These are phyloP conservation scores for Boleophthalmus pectinirostris DNA, from an alignment of 2,113 vertebrate species.

Conservation along the genomic window DNA sequence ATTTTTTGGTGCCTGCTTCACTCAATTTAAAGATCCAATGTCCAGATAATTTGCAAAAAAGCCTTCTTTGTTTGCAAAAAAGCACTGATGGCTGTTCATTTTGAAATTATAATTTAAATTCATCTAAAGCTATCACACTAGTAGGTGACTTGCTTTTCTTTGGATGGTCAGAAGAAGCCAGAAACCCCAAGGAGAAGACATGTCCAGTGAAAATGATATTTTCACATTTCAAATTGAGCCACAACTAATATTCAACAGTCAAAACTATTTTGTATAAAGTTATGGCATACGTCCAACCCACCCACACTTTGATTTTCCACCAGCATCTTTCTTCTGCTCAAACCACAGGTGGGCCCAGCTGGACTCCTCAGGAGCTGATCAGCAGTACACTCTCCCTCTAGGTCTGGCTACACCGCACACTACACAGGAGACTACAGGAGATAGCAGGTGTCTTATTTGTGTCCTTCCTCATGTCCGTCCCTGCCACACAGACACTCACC, in stretches of 20 bases:
- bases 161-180: too few species aligned
- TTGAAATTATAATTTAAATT: too few species aligned
- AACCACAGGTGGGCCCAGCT: slow-evolving; percentile 8
- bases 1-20: background rate
- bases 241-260: background rate
- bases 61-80: background rate
- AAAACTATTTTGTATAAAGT: background rate
- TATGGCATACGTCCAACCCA: background rate
- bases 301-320: background rate
- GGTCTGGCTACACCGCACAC: background rate
- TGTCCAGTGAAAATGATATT: background rate
- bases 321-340: background rate
- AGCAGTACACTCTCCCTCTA: background rate
- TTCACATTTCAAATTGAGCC: background rate
- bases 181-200: too few species aligned
- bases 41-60: too few species aligned
- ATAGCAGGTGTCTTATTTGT: slow-evolving; percentile 10
- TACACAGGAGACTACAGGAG: background rate
- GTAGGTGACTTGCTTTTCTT: too few species aligned
- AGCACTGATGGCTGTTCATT: too few species aligned
- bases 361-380: slow-evolving; percentile 3
- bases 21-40: too few species aligned
- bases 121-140: too few species aligned
- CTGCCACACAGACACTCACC: background rate
- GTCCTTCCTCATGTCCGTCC: background rate